Base-by-base conservation (phyloP, 2,113 vertebrate genomes). In the Peromyscus leucopus region DNA sequence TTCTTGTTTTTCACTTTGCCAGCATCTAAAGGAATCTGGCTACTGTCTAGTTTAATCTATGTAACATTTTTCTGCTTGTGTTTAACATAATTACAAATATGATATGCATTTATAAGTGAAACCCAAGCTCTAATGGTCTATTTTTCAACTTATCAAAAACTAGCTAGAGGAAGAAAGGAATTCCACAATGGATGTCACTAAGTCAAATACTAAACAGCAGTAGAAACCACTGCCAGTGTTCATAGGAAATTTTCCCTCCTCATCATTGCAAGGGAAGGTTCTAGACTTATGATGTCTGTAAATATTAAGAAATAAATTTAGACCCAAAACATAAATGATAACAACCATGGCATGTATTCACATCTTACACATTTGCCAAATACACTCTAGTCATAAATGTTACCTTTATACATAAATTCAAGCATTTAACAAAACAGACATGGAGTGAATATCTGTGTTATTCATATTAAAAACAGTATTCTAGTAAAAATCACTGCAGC, bases 51-150 rank as follows among this genome's bases (percentile, higher is more conserved):
- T 97, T 97, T 97, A 98, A 98, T 98, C 98, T 98, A 97, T 78
- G 91, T 94, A 98, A 96, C 92, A 97, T 94, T 98, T 97, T 97
- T 90, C 95, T 98, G 97, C 97, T 98, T 97, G 92, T 76, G 94
- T 97, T 98, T 97, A 98, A 98, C 96, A 93, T 96, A 98, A 98
- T 98, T 98, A 96, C 97, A 98, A 96, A 96, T 97, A 97, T 91
- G 97, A 96, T 21, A 65, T 87, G 93, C 98, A 98, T 98, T 98
- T 96, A 94, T 98, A 98, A 98, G 98, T 85, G 36, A 97, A 94
- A 97, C 94, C 61, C 94, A 98, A 97, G 79, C 67, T 28, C 82
- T 0, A 91, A 95, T 42, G 57, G 71, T 91, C 75, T 95, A 42
- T 69, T 97, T 96, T 93, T 67, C 71, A 92, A 87, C 78, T 94